Conservation (phyloP, 2,888 invertebrate genomes). For the Philhelius pedissequus region DNA sequence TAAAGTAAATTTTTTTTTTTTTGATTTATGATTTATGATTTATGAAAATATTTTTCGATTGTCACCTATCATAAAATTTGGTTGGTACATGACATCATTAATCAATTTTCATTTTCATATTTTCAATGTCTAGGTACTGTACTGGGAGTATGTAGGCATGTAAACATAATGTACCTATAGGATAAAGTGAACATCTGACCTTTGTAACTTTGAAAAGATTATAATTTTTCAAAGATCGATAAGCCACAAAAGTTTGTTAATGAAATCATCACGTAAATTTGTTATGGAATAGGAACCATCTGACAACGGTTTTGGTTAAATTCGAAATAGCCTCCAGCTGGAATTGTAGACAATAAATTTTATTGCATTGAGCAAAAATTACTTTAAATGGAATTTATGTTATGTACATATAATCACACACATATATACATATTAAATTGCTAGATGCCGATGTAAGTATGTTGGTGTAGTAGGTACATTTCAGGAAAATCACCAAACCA, state of each 20-base stretch:
- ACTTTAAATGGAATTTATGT: constrained; percentile 17
- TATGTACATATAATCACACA: no score
- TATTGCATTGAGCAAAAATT: constrained; percentile 15
- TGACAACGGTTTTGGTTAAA: not conserved
- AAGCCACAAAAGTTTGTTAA: constrained; percentile 23
- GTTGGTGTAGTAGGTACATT: no score
- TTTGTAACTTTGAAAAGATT: constrained; percentile 1
- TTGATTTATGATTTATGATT: constrained; percentile 23
- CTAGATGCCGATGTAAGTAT: not conserved
- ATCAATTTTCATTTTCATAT: constrained; percentile 27
- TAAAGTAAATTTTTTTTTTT: constrained; percentile 32
- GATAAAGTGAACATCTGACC: not conserved
- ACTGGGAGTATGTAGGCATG: no score
- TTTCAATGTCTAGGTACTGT: no score
- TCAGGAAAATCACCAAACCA: not conserved
- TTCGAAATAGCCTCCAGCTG: constrained; percentile 17
- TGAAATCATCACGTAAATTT: constrained; percentile 10
- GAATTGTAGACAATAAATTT: constrained; percentile 21
- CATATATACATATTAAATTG: not conserved
- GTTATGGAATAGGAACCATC: not conserved
- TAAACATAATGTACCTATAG: no score
- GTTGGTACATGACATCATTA: constrained; percentile 29
- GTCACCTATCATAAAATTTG: constrained; percentile 59
- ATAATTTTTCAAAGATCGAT: not conserved
- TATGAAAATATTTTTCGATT: constrained; percentile 56